Base-by-base conservation (phyloP, 1,140 invertebrate genomes). In the Colletes gigas region DNA sequence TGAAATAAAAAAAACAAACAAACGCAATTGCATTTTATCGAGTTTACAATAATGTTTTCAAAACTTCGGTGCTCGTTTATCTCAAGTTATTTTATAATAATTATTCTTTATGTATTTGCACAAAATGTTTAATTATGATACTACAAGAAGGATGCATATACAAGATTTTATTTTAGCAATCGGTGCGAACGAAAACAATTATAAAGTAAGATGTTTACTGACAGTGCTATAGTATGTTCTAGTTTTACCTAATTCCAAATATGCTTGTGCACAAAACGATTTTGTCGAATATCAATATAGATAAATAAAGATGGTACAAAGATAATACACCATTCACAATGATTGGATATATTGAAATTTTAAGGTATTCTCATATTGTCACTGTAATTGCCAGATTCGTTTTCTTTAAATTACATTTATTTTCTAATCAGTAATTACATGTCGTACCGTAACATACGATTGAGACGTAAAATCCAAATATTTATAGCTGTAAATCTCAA, bases 81-180 rank as follows among this genome's bases (percentile, higher is more conserved):
- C 55, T 84, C 57, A 50, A 80, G 9, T 21, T 77, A 9, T 81
- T 65, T 66, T 66, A 41, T 82, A 69, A n/a, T 82, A 75, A 82
- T 81, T 75, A 69, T 6, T 39, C 80, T 70, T 67, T 30, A 8
- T 84, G 59, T 52, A 81, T 72, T 63, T 78, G 47, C 50, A 65
- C 50, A 44, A 54, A 55, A 19, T 65, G 39, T 52, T 55, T 7
- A 65, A 54, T 66, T 76, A 59, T n/a, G 4, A 47, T 50, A 15
- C 50, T 63, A 60, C 3, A n/a, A 71, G n/a, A 60, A 68, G 50
- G 55, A 10, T 41, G 50, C 60, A 65, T 78, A 73, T 57, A 63
- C 17, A 54, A 57, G 41, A 67, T 81, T 54, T 30, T 69, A 30
- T 70, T 71, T 72, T n/a, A 72, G 12, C 19, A 55, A 83, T 54